These are phyloP conservation scores for Campoplex capitator DNA, from an alignment of 2,888 invertebrate species.

Conservation along the genomic window DNA sequence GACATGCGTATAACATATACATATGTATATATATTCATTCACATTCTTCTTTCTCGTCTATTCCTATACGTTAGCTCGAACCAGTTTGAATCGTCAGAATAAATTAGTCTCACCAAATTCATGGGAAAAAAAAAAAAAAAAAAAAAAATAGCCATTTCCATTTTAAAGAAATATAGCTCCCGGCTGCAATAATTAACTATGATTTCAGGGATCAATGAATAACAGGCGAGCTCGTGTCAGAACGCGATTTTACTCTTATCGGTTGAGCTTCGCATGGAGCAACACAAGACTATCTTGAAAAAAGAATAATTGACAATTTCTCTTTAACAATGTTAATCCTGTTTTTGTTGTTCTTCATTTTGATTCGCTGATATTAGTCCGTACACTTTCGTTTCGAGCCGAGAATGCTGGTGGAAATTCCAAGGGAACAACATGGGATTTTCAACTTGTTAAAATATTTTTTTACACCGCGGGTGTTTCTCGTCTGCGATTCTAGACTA, in stretches of 20 bases:
- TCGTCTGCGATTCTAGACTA: constrained; percentile 3
- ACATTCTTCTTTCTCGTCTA: constrained; percentile 7
- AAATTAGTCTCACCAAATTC: constrained; percentile 31
- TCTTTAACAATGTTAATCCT: neutral
- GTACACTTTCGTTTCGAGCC: neutral
- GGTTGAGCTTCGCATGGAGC: neutral
- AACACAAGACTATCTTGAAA: neutral
- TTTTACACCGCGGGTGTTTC: neutral
- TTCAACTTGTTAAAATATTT: neutral
- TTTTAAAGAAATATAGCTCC: constrained; percentile 9
- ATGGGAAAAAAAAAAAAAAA: neutral
- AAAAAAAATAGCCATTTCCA: neutral
- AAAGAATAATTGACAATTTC: neutral
- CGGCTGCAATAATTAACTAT: constrained; percentile 21
- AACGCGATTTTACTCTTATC: constrained; percentile 23
- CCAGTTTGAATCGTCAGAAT: constrained; percentile 25
- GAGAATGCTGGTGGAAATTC: neutral
- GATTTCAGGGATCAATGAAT: neutral
- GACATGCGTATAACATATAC: neutral
- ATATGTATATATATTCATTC: neutral
- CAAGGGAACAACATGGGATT: neutral
- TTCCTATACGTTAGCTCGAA: constrained; percentile 4
- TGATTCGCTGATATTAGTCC: neutral
- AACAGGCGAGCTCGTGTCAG: neutral
- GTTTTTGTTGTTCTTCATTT: neutral